Evolutionary conservation across 2,888 invertebrate species (phyloP).

Genomic region (Rhingia rostrata): DNA sequence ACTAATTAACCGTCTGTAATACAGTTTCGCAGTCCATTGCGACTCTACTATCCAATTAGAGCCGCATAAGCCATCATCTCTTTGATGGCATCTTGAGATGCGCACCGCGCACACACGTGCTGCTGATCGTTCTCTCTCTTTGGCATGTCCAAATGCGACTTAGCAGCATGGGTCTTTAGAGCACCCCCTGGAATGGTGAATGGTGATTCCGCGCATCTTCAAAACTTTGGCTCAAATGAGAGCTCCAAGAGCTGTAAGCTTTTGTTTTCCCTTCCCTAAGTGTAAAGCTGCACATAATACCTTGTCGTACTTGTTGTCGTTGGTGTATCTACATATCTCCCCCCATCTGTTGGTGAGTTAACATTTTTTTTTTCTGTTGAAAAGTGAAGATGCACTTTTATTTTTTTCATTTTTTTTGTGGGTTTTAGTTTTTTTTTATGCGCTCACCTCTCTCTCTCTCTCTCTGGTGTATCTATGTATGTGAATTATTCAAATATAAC

Average conservation of each 20-base stretch:
- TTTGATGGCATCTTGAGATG: slow-evolving; percentile 36
- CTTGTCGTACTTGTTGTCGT: slow-evolving; percentile 54
- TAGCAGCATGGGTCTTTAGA: not conserved
- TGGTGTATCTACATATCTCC: slow-evolving; percentile 11
- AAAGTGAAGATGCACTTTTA: slow-evolving; percentile 58
- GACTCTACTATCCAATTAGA: slow-evolving; percentile 58
- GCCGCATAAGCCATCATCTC: slow-evolving; percentile 44
- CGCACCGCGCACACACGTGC: slow-evolving; percentile 60
- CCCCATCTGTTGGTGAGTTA: slow-evolving; percentile 56
- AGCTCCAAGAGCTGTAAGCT: slow-evolving; percentile 34
- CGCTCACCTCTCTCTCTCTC: slow-evolving; percentile 43
- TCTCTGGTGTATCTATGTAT: not conserved
- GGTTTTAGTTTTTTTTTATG: slow-evolving; percentile 7
- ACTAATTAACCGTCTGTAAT: slow-evolving; percentile 59
- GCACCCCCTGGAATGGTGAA: slow-evolving; percentile 38
- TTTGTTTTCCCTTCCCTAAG: slow-evolving; percentile 15
- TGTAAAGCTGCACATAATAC: slow-evolving; percentile 73
- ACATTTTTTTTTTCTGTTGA: slow-evolving; percentile 6
- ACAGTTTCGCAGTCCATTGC: slow-evolving; percentile 23
- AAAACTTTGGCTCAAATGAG: slow-evolving; percentile 5
- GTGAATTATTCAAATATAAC: slow-evolving; percentile 45
- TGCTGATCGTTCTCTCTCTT: slow-evolving; percentile 23
- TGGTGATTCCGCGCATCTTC: slow-evolving; percentile 51
- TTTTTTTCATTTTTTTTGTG: slow-evolving; percentile 2
- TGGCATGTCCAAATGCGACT: slow-evolving; percentile 38